These are phyloP conservation scores for Cyphomyrmex costatus DNA, from an alignment of 1,140 invertebrate genomes.

Conservation along the genomic window DNA sequence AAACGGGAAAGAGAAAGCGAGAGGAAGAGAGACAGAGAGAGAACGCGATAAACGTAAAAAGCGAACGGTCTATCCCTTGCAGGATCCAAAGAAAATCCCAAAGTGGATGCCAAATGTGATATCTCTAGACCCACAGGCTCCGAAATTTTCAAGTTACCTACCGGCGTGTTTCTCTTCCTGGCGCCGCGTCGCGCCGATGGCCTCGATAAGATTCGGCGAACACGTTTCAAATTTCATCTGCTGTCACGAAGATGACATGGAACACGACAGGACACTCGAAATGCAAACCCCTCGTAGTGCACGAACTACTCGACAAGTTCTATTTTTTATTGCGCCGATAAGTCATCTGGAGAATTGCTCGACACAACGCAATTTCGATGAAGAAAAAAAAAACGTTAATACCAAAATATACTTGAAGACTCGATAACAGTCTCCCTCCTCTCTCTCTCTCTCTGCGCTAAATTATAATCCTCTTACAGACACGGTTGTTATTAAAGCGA, in stretches of 20 bases:
- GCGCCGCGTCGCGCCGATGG: conserved; percentile 71
- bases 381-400: conserved; percentile 15
- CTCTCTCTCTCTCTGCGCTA: too few species aligned
- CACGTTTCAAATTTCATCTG: conserved; percentile 62
- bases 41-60: conserved; percentile 57
- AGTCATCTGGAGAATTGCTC: conserved; percentile 18
- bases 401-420: conserved; percentile 25
- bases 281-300: conserved; percentile 36
- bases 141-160: conserved; percentile 65
- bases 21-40: not conserved
- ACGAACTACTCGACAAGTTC: conserved; percentile 11
- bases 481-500: conserved; percentile 11
- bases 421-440: not conserved
- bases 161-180: conserved; percentile 48
- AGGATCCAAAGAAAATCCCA: not conserved
- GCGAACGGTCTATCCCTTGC: conserved; percentile 55
- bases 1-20: not conserved
- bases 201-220: conserved; percentile 62
- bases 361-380: not conserved
- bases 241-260: conserved; percentile 66
- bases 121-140: conserved; percentile 53
- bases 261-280: conserved; percentile 57
- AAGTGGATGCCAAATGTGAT: conserved; percentile 60
- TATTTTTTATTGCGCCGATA: conserved; percentile 47
- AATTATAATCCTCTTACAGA: conserved; percentile 17